phyloP scores from a whole-genome alignment of 2,797 vertebrate genomes.

The Micromesistius poutassou region DNA sequence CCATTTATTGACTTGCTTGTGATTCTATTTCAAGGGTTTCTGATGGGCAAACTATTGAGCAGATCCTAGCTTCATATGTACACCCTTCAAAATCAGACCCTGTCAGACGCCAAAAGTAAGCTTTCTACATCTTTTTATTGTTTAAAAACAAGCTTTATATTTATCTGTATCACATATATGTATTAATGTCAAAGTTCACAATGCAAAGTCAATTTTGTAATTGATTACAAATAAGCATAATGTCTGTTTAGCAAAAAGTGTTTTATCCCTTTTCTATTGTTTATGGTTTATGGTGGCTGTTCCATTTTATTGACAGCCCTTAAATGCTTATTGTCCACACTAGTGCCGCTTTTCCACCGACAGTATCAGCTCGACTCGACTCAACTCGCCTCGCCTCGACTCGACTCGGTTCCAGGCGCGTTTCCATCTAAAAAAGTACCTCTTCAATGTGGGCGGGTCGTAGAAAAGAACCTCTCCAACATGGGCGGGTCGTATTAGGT shows the following conservation, averaged over 20 bases:
- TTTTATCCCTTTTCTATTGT: neutral
- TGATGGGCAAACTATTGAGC: constrained; percentile 75
- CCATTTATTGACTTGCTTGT: neutral
- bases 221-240: neutral
- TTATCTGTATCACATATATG: neutral
- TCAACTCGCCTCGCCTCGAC: too few relatives aligned
- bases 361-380: too few relatives aligned
- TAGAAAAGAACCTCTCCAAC: too few relatives aligned
- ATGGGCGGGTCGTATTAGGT: too few relatives aligned
- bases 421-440: too few relatives aligned
- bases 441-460: too few relatives aligned
- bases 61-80: constrained; percentile 83
- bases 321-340: neutral
- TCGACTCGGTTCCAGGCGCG: too few relatives aligned
- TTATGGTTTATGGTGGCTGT: neutral
- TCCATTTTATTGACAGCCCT: neutral
- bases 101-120: constrained; percentile 86
- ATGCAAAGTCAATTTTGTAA: neutral
- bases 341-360: too few relatives aligned
- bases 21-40: constrained; percentile 72
- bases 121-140: neutral
- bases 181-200: neutral
- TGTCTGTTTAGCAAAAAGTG: neutral
- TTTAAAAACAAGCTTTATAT: neutral
- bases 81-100: constrained; percentile 90